Evolutionary conservation across 2,888 invertebrate species (phyloP), one percentile per base, ranked within the genome.

Genomic region (Coleophora deauratella): DNA sequence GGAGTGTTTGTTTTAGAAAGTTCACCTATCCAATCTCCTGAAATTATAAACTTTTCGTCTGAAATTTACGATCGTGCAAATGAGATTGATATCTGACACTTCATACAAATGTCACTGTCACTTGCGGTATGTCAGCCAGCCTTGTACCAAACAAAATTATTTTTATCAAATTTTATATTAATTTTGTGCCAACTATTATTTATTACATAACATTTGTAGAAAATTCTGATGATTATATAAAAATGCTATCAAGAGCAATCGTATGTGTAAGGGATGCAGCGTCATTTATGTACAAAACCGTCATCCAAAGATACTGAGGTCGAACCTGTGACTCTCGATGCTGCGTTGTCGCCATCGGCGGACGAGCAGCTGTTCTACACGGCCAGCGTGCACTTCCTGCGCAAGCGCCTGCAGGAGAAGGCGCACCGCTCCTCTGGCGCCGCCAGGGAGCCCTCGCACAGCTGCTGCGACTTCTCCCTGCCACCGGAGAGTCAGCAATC

Each of bases 361-460:
- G 69, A 80, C 52, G 65, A 70, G 45, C 65, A 75, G 35, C 53
- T 71, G 32, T 76, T 80, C 47, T 81, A 70, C 44, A 66, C 72
- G 14, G 81, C 81, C n/a, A 81, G 81, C 54, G 57, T 81, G 9
- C 62, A 75, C 41, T 82, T 80, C 47, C 68, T 84, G n/a, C 66
- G 57, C 38, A 69, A 68, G 50, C 64, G 71, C 45, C 62, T 82
- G n/a, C 58, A 69, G 51, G 72, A 76, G 43, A 79, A 74, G 57
- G 6, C 21, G 21, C 21, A 21, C 3, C 3, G 3, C 21, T 52
- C 55, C 10, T 45, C 49, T 40, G 47, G 38, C 38, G 33, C 49
- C 30, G 38, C 47, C 11, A 51, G 51, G 12, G 58, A 57, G 21
- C 45, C 51, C 15, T 62, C 74, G 1, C 66, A 66, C 38, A 76